Percentiles rank a stretch among this genome's conserved stretches.
Evolutionary conservation across 2,113 vertebrate genomes (phyloP).

Genomic region (human): DNA sequence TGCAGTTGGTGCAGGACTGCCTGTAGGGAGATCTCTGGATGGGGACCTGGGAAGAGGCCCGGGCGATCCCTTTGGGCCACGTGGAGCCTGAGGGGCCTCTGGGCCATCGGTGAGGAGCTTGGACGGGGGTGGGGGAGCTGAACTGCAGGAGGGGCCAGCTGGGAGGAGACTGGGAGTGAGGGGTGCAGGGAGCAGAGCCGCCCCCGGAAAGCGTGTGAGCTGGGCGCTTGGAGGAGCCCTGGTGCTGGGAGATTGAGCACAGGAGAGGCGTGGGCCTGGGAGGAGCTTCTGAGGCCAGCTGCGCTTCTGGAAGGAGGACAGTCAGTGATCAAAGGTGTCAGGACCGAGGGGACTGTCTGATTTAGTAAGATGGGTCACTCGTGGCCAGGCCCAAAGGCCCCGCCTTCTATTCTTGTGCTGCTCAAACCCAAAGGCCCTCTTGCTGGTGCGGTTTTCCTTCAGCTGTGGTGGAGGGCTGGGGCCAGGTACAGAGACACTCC

Average conservation of each 20-base stretch:
- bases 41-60: background rate
- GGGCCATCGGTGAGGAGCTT: no score
- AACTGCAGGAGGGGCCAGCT: no score
- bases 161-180: no score
- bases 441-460: background rate
- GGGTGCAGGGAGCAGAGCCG: accelerated
- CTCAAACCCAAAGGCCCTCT: background rate
- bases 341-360: accelerated
- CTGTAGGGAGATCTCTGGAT: background rate
- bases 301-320: background rate
- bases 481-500: accelerated
- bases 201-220: background rate
- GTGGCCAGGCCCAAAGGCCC: background rate
- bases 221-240: accelerated
- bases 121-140: accelerated
- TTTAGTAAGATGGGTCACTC: background rate
- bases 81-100: background rate
- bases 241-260: background rate
- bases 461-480: background rate
- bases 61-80: background rate
- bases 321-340: background rate
- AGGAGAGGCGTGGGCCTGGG: background rate
- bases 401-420: background rate
- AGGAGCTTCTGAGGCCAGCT: background rate
- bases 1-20: background rate